Conservation (phyloP, 2,888 invertebrate species). For the Schizotus pectinicornis region DNA sequence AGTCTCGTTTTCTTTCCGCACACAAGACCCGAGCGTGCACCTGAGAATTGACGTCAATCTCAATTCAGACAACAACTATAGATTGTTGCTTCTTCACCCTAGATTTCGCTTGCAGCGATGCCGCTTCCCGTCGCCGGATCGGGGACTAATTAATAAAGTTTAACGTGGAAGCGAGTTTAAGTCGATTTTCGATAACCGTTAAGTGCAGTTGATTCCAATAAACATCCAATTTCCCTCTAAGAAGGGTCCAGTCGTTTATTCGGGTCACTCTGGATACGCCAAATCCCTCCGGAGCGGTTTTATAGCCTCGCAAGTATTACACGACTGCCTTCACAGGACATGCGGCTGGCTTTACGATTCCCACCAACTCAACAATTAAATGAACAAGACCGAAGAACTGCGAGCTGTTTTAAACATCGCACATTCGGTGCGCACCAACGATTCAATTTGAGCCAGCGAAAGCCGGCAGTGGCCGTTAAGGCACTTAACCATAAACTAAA, state of each 20-base stretch:
- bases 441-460: too few species aligned
- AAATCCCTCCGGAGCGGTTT: slow-evolving; percentile 36
- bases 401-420: too few species aligned
- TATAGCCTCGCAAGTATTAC: slow-evolving; percentile 34
- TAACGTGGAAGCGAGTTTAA: slow-evolving; percentile 15
- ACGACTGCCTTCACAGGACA: slow-evolving; percentile 36
- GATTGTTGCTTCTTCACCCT: too few species aligned
- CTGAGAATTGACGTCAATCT: slow-evolving; percentile 3
- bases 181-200: slow-evolving; percentile 26
- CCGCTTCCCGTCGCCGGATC: background rate
- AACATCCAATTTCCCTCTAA: slow-evolving; percentile 36
- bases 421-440: too few species aligned
- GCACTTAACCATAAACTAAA: too few species aligned
- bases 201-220: slow-evolving; percentile 34
- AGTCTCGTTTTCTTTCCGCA: slow-evolving; percentile 12
- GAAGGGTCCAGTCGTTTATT: slow-evolving; percentile 36
- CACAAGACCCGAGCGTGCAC: slow-evolving; percentile 3
- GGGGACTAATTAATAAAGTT: slow-evolving; percentile 23
- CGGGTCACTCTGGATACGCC: slow-evolving; percentile 34
- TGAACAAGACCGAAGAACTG: slow-evolving; percentile 4
- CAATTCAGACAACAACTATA: too few species aligned
- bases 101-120: too few species aligned
- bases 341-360: slow-evolving; percentile 33
- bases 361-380: slow-evolving; percentile 30
- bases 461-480: too few species aligned